Percentiles rank a stretch among this genome's conserved stretches.
These are phyloP conservation scores for Drosophila nr. medialis DNA, from an alignment of 2,888 invertebrate genomes.

Conservation along the genomic window DNA sequence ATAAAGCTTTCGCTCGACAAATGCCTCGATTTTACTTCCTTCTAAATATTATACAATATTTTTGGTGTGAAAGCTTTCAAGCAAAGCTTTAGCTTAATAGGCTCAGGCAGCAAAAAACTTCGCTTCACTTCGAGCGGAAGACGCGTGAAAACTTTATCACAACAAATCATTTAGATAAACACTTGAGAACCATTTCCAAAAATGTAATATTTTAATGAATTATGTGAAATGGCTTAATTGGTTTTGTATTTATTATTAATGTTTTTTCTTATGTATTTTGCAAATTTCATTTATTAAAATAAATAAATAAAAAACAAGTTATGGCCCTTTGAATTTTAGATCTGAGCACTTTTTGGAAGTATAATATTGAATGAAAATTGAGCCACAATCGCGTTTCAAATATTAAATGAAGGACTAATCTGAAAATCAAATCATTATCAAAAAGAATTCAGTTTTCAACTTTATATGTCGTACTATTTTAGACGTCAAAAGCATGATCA, in stretches of 20 bases:
- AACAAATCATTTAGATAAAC: neutral
- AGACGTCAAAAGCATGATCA: neutral
- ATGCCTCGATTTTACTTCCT: slow-evolving; percentile 18
- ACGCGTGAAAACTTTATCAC: neutral
- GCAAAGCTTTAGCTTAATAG: slow-evolving; percentile 27
- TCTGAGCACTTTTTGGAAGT: too few relatives aligned
- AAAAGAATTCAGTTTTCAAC: neutral
- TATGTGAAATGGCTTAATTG: slow-evolving; percentile 5
- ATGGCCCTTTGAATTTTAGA: neutral
- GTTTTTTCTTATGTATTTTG: neutral
- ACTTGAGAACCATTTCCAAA: neutral
- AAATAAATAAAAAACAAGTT: neutral
- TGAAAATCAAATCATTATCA: neutral
- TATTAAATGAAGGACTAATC: neutral
- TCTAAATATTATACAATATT: slow-evolving; percentile 44
- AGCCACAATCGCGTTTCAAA: neutral
- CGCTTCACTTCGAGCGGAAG: slow-evolving; percentile 10
- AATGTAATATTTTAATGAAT: neutral
- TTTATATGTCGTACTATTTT: too few relatives aligned
- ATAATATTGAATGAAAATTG: neutral
- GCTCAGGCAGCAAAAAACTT: slow-evolving; percentile 8
- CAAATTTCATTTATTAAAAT: neutral
- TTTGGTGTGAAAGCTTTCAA: slow-evolving; percentile 37
- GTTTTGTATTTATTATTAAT: neutral
- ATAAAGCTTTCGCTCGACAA: slow-evolving; percentile 42